Conservation (phyloP, 1,140 invertebrate species). For the Drosophila suzukii region DNA sequence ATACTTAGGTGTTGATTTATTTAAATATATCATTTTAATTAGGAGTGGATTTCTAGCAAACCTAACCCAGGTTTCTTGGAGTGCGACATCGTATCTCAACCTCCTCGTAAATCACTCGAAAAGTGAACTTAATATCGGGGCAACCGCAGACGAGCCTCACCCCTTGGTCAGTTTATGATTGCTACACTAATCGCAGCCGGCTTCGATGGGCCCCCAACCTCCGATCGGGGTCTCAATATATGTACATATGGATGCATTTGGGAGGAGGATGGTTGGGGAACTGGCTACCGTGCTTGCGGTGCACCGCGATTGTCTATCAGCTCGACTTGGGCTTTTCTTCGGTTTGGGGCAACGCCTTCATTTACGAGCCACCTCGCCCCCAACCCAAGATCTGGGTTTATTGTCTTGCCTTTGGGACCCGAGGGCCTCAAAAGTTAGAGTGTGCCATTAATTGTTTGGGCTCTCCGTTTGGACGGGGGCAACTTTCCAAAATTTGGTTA, state of each 20-base stretch:
- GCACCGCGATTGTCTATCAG: constrained; percentile 50
- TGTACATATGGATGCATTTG: constrained; percentile 14
- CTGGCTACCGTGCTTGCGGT: constrained; percentile 43
- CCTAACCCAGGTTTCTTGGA: not conserved
- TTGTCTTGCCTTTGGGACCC: constrained; percentile 44
- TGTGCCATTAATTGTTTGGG: constrained; percentile 76
- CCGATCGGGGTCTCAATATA: not conserved
- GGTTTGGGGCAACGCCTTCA: constrained; percentile 32
- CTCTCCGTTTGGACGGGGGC: constrained; percentile 22
- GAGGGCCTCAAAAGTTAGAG: constrained; percentile 42
- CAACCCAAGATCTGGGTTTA: constrained; percentile 32
- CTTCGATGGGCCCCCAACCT: constrained; percentile 38
- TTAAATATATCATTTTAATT: too few species aligned
- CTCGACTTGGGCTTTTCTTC: constrained; percentile 21
- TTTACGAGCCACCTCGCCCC: constrained; percentile 9
- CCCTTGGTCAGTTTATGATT: constrained; percentile 72
- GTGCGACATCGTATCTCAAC: not conserved
- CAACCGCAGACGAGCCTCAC: constrained; percentile 49
- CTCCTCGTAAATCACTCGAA: constrained; percentile 55
- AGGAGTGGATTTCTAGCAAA: not conserved
- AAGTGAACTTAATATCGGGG: constrained; percentile 58
- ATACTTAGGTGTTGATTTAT: too few species aligned
- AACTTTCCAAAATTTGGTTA: constrained; percentile 70
- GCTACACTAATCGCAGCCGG: constrained; percentile 69
- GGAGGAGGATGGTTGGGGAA: constrained; percentile 23